Conservation (phyloP, 2,113 vertebrate species). For the Deroptyus accipitrinus region DNA sequence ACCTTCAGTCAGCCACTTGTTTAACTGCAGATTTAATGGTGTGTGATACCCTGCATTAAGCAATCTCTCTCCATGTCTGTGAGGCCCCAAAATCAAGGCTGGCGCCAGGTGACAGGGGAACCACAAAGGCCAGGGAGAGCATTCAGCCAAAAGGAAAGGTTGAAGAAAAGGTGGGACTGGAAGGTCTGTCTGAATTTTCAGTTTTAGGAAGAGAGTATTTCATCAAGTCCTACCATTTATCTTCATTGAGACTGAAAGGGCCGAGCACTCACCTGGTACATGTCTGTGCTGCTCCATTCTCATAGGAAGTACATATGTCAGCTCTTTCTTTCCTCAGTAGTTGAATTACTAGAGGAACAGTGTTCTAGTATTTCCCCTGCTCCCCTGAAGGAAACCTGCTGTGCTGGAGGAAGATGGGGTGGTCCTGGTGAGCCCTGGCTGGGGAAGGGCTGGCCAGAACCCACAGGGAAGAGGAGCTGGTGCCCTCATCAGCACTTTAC, state of each 20-base stretch:
- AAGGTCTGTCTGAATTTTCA: background rate
- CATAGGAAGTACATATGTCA: background rate
- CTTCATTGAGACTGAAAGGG: background rate
- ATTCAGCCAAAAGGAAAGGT: background rate
- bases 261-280: background rate
- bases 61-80: no score
- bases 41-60: background rate
- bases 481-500: background rate
- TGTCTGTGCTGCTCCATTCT: background rate
- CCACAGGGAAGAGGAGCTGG: background rate
- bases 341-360: background rate
- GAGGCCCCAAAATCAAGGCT: background rate
- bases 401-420: background rate
- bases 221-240: background rate
- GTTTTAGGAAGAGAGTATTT: background rate
- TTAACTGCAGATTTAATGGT: background rate
- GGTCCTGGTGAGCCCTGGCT: background rate
- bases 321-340: background rate
- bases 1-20: background rate
- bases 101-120: rapidly evolving
- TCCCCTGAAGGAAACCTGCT: background rate
- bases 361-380: background rate
- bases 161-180: background rate
- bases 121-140: background rate
- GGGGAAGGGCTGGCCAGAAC: background rate